These are phyloP conservation scores for Pampusana beccarii DNA, from an alignment of 2,113 vertebrate genomes.

Conservation along the genomic window DNA sequence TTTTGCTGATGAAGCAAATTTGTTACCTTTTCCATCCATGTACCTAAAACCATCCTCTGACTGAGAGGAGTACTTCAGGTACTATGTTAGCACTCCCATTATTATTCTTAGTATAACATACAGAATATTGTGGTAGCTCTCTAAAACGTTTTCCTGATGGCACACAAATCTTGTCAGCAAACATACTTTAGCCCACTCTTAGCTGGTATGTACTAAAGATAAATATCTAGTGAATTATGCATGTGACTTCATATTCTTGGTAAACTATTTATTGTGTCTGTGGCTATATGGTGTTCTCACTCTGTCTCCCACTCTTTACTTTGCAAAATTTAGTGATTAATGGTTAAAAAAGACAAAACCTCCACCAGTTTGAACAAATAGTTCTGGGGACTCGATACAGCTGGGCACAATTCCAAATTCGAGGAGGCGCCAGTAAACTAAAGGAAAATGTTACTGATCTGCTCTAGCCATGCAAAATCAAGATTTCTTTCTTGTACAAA, in stretches of 20 bases:
- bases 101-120: neutral
- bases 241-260: constrained; percentile 33
- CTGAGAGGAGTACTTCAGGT: neutral
- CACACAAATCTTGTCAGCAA: constrained; percentile 42
- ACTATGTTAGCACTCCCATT: neutral
- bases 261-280: constrained; percentile 56
- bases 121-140: neutral
- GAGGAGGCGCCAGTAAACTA: constrained; percentile 42
- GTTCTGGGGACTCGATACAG: constrained; percentile 42
- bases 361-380: constrained; percentile 55
- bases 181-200: constrained; percentile 15
- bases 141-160: constrained; percentile 35
- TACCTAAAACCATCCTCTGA: neutral
- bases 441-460: constrained; percentile 1
- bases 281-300: neutral
- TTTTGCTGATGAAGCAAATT: constrained; percentile 30
- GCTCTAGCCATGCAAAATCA: neutral
- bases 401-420: neutral
- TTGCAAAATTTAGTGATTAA: constrained; percentile 56
- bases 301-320: constrained; percentile 17
- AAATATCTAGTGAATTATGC: constrained; percentile 36
- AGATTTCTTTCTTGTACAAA: constrained; percentile 10
- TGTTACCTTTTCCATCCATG: constrained; percentile 38
- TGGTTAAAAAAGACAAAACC: constrained; percentile 42
- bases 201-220: constrained; percentile 26